Conservation (phyloP, 2,888 invertebrate genomes). For the Metalampra italica region DNA sequence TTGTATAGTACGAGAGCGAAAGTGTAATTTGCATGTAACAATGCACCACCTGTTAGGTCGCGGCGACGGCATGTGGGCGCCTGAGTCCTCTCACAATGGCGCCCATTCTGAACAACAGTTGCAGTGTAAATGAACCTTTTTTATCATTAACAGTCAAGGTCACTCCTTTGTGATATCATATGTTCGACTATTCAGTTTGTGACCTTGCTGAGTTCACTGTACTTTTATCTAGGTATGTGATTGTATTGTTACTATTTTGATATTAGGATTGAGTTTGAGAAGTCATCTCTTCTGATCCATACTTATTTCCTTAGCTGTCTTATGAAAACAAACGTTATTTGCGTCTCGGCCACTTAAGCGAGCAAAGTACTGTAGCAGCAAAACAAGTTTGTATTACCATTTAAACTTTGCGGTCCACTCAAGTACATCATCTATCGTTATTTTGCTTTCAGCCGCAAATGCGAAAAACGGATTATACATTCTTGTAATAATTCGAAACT, state of each 20-base stretch:
- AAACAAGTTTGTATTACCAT: too few species aligned
- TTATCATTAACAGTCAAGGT: slow-evolving; percentile 71
- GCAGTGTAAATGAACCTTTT: slow-evolving; percentile 77
- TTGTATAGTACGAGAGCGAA: slow-evolving; percentile 61
- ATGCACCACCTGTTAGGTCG: slow-evolving; percentile 70
- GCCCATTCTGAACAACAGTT: slow-evolving; percentile 63
- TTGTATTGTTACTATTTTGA: neutral
- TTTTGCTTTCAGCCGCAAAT: neutral
- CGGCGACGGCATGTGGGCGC: slow-evolving; percentile 59
- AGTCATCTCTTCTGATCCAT: too few species aligned
- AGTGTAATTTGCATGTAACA: slow-evolving; percentile 77
- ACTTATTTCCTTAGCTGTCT: too few species aligned
- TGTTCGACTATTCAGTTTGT: slow-evolving; percentile 28
- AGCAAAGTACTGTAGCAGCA: too few species aligned
- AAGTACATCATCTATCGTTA: neutral
- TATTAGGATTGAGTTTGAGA: neutral
- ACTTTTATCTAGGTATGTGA: neutral
- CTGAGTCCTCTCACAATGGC: slow-evolving; percentile 56
- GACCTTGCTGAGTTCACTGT: slow-evolving; percentile 17
- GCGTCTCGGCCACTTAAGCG: too few species aligned
- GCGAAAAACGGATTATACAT: too few species aligned
- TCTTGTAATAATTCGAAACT: neutral
- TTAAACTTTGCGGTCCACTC: too few species aligned
- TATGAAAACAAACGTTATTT: too few species aligned
- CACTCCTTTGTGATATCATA: slow-evolving; percentile 59